Conservation (phyloP, 2,113 vertebrate genomes). For the Gnathonemus longibarbis region DNA sequence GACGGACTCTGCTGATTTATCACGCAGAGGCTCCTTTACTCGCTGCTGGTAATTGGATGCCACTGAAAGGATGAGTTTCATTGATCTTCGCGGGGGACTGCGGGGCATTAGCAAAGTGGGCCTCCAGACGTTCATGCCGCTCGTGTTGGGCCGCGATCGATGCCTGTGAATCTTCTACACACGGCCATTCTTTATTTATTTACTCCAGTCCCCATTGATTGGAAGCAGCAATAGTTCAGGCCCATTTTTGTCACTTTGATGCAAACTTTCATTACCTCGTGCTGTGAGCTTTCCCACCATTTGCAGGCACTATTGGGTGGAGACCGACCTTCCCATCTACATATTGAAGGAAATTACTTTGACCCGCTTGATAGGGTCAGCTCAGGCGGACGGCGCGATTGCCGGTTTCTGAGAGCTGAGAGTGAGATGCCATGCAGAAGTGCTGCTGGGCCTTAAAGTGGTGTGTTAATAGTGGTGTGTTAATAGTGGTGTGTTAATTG, state of each 20-base stretch:
- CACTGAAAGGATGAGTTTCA: constrained; percentile 97
- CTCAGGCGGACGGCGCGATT: neutral
- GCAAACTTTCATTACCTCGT: constrained; percentile 66
- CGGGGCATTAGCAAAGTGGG: constrained; percentile 73
- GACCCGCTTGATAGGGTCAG: neutral
- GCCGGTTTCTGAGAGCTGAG: neutral
- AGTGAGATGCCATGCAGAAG: neutral
- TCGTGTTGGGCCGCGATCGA: constrained; percentile 82
- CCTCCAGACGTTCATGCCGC: constrained; percentile 56
- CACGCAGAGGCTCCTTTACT: constrained; percentile 65
- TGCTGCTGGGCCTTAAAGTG: too few relatives aligned
- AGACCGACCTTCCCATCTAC: constrained; percentile 3
- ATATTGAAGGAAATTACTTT: constrained; percentile 7
- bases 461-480: too few relatives aligned
- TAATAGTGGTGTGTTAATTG: neutral
- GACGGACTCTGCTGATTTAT: constrained; percentile 89
- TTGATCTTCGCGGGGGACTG: constrained; percentile 87
- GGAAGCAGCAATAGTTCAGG: constrained; percentile 72
- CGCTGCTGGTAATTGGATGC: constrained; percentile 97
- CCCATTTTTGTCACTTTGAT: constrained; percentile 72
- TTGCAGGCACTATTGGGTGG: neutral
- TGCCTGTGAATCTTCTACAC: constrained; percentile 76
- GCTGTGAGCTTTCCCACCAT: neutral
- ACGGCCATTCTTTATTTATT: constrained; percentile 56
- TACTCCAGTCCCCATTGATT: constrained; percentile 76